Base-by-base conservation (phyloP, 2,888 invertebrate species). In the Augiades crinisus region DNA sequence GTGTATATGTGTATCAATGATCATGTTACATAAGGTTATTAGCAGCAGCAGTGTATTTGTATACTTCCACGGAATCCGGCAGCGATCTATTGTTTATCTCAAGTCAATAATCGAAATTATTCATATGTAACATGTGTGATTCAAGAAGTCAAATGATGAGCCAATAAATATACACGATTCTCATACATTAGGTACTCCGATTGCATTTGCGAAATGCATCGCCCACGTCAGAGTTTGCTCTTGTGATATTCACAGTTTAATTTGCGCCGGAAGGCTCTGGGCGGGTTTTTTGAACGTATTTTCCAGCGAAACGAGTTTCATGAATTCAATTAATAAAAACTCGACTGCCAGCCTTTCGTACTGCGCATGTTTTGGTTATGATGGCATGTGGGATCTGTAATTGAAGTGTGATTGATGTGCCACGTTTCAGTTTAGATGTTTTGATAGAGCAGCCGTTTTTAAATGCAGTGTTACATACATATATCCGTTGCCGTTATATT, bases 141-240 rank as follows among this genome's bases (percentile, higher is more conserved):
- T n/a, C n/a, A n/a, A n/a, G n/a, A n/a, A n/a, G n/a, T n/a, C n/a
- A n/a, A n/a, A n/a, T n/a, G n/a, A n/a, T n/a, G n/a, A n/a, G n/a
- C n/a, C n/a, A n/a, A 34, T 16, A 34, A 13, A 16, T 34, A 34
- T 14, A 5, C 34, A 14, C 33, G 5, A 37, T 19, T 49, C 40
- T 49, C 40, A 22, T 33, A 14, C 16, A 17, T 49, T 49, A 33
- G 40, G 16, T 24, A 14, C 7, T 21, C 7, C 12, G 38, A 12
- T 34, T 19, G 40, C 24, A 49, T 27, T 24, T 36, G 40, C 27
- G 34, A 50, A 41, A 50, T 59, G 55, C 57, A 59, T 52, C 44
- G 46, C 52, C 62, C 62, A 54, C 55, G 58, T 56, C 60, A 58
- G 61, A 62, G 64, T 54, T 30, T 19, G 47, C 55, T 53, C 47